These are phyloP conservation scores for Rhinogobio ventralis DNA, from an alignment of 2,797 vertebrate species.

Conservation along the genomic window DNA sequence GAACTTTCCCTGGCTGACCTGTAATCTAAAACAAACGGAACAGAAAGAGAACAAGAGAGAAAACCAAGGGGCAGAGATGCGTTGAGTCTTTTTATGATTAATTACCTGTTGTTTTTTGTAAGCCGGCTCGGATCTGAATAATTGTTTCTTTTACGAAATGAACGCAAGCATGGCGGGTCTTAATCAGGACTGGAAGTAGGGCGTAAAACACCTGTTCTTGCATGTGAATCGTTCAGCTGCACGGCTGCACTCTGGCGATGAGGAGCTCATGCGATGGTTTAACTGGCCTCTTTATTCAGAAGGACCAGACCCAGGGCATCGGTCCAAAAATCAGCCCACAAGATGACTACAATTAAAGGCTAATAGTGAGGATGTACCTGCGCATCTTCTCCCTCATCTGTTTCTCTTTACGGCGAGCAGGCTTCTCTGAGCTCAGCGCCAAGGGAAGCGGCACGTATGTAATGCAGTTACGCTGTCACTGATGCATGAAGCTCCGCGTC, in stretches of 20 bases:
- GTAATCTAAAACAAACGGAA: constrained; percentile 49
- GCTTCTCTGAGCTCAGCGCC: constrained; percentile 72
- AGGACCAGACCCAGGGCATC: constrained; percentile 15
- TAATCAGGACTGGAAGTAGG: constrained; percentile 76
- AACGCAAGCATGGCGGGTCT: constrained; percentile 72
- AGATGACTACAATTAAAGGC: constrained; percentile 58
- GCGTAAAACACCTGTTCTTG: constrained; percentile 78
- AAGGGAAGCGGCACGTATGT: constrained; percentile 80
- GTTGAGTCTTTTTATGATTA: constrained; percentile 63
- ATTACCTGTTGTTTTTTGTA: constrained; percentile 70
- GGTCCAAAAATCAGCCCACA: constrained; percentile 45
- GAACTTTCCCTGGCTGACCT: constrained; percentile 31
- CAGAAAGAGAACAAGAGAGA: constrained; percentile 32
- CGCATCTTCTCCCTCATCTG: constrained; percentile 56
- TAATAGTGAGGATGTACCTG: constrained; percentile 56
- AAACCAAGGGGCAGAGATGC: constrained; percentile 17
- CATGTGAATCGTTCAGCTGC: constrained; percentile 71
- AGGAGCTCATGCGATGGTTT: constrained; percentile 51
- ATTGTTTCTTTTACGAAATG: constrained; percentile 69
- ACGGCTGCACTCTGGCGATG: constrained; percentile 60
- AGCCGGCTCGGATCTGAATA: constrained; percentile 67
- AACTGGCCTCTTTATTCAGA: constrained; percentile 21
- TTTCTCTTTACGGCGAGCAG: constrained; percentile 74
- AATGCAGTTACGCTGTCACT: constrained; percentile 80
- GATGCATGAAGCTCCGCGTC: constrained; percentile 80